A percentile compares a stretch with the other conserved stretches of the same genome.
Conservation (phyloP, 2,888 invertebrate genomes). For the Eilema griseolum region DNA sequence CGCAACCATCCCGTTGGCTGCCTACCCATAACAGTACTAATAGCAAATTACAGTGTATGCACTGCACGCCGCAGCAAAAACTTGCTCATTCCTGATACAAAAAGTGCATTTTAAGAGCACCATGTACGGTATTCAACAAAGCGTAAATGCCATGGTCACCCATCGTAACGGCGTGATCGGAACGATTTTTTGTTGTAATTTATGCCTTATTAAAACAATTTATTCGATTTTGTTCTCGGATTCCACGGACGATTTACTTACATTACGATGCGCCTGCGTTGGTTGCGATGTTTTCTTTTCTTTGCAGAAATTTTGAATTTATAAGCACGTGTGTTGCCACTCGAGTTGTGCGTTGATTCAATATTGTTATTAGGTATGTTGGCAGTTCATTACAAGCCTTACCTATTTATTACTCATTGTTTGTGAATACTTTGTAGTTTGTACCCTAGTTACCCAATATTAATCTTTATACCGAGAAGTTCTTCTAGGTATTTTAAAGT, state of each 20-base stretch:
- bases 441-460: neutral
- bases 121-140: conserved; percentile 76
- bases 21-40: conserved; percentile 62
- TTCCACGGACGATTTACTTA: conserved; percentile 79
- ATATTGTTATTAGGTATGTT: conserved; percentile 36
- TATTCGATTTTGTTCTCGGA: conserved; percentile 77
- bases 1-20: conserved; percentile 57
- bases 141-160: conserved; percentile 86
- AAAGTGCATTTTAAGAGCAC: conserved; percentile 75
- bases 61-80: conserved; percentile 60
- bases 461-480: neutral
- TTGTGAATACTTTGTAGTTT: conserved; percentile 19
- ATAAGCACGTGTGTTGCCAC: conserved; percentile 49
- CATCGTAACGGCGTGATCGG: conserved; percentile 80
- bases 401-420: conserved; percentile 44
- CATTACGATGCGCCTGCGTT: conserved; percentile 62
- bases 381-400: conserved; percentile 37
- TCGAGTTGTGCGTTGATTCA: conserved; percentile 41
- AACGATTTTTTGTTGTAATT: conserved; percentile 73
- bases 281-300: conserved; percentile 74
- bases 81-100: conserved; percentile 58
- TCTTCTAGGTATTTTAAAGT: neutral
- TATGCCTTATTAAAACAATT: conserved; percentile 84
- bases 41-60: conserved; percentile 62
- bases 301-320: conserved; percentile 73